phyloP scores from a whole-genome alignment of 2,113 vertebrate genomes.

The Conger conger region DNA sequence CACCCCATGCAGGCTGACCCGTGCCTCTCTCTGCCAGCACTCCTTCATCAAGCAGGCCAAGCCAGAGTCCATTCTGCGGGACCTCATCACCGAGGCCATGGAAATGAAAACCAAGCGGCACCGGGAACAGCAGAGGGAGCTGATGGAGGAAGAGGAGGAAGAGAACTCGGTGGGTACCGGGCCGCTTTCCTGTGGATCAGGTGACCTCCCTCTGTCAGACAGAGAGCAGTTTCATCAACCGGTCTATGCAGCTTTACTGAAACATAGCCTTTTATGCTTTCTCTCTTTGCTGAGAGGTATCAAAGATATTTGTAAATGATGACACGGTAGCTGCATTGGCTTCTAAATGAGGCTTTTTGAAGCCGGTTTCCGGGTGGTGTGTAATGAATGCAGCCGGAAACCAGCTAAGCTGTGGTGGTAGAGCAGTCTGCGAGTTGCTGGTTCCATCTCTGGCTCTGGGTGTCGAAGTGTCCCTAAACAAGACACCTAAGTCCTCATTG shows the following conservation, averaged over 20 bases:
- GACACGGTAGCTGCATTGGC: not conserved
- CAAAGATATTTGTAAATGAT: not conserved
- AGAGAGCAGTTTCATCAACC: not conserved
- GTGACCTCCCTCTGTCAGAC: not conserved
- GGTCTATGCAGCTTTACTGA: not conserved
- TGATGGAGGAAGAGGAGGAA: slow-evolving; percentile 87
- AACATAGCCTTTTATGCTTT: no score
- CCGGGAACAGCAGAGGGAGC: slow-evolving; percentile 91
- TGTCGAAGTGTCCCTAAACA: no score
- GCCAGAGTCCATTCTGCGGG: slow-evolving; percentile 91
- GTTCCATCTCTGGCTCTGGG: no score
- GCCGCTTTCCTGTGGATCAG: not conserved
- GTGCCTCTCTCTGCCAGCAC: slow-evolving; percentile 74
- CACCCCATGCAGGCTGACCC: not conserved
- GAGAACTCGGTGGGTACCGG: slow-evolving; percentile 39
- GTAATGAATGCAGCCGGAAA: not conserved
- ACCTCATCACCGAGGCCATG: slow-evolving; percentile 96
- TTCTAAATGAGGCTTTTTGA: not conserved
- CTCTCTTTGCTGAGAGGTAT: no score
- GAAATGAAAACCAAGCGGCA: slow-evolving; percentile 96
- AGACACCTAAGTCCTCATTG: no score
- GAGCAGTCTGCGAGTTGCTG: no score
- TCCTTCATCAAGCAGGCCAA: slow-evolving; percentile 95
- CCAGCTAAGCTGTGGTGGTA: no score
- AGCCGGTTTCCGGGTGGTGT: not conserved